Conservation (phyloP, 1,140 invertebrate species). For the Calephelis nemesis region DNA sequence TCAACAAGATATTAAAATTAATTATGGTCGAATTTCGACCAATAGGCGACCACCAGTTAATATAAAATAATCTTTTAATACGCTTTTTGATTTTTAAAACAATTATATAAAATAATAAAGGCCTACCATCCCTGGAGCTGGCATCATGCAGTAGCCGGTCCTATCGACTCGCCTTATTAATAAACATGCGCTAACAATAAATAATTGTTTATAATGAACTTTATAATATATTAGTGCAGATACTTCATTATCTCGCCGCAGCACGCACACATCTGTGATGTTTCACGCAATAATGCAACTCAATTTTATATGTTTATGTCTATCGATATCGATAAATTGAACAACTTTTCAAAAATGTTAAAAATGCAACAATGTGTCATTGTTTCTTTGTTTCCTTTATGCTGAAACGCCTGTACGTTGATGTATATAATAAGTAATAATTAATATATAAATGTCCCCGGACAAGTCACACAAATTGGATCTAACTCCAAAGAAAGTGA, state of each 20-base stretch:
- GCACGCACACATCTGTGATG: conserved; percentile 51
- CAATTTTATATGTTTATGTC: background rate
- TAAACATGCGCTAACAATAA: conserved; percentile 79
- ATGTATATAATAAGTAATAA: too few species aligned
- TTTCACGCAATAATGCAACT: conserved; percentile 46
- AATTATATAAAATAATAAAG: background rate
- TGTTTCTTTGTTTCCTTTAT: too few species aligned
- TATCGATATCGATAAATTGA: conserved; percentile 40
- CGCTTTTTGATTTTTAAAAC: background rate
- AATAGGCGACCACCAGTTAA: too few species aligned
- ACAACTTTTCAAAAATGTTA: background rate
- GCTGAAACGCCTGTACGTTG: too few species aligned
- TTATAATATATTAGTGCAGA: conserved; percentile 78
- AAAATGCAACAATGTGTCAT: background rate
- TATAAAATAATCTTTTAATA: too few species aligned
- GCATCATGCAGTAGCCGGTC: conserved; percentile 62
- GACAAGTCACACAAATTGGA: too few species aligned
- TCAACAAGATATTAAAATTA: too few species aligned
- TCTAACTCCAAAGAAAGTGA: too few species aligned
- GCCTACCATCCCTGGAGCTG: conserved; percentile 46
- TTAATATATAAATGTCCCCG: too few species aligned
- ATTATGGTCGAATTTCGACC: too few species aligned
- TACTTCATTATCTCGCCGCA: conserved; percentile 71
- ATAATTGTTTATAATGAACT: conserved; percentile 80
- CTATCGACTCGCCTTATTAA: conserved; percentile 71